Conservation (phyloP, 2,888 invertebrate species). For the Cylindroiulus punctatus region DNA sequence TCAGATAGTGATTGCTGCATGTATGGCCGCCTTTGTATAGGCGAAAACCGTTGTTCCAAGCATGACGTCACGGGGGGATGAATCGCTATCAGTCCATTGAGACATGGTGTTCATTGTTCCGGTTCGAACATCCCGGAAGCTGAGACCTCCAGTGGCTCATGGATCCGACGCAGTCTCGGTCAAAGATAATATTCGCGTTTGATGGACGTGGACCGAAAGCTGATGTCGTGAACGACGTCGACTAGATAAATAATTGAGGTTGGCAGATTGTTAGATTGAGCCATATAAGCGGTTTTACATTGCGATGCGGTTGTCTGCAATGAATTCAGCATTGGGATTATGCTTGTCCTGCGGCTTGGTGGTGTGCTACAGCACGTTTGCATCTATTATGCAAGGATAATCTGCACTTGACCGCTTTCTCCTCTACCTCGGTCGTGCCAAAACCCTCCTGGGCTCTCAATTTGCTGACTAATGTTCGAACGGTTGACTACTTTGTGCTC, state of each 20-base stretch:
- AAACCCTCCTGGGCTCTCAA: no score
- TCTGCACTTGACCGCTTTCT: background rate
- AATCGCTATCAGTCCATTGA: background rate
- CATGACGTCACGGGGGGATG: background rate
- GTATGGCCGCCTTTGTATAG: background rate
- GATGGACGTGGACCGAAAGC: background rate
- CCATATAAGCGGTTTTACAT: no score
- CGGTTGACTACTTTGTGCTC: no score
- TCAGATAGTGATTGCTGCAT: background rate
- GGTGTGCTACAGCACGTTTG: background rate
- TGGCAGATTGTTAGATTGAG: no score
- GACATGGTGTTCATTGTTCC: conserved; percentile 1
- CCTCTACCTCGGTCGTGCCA: background rate
- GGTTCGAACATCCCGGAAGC: background rate
- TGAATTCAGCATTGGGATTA: background rate
- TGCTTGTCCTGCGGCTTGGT: background rate
- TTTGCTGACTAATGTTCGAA: no score
- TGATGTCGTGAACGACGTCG: background rate
- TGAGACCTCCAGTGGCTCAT: background rate
- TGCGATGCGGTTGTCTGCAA: background rate
- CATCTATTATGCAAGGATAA: background rate
- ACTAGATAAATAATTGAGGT: no score
- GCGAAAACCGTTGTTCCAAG: background rate
- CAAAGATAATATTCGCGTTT: background rate
- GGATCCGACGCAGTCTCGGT: background rate